These are phyloP conservation scores for Struthio camelus DNA, from an alignment of 2,113 vertebrate species.

Conservation along the genomic window DNA sequence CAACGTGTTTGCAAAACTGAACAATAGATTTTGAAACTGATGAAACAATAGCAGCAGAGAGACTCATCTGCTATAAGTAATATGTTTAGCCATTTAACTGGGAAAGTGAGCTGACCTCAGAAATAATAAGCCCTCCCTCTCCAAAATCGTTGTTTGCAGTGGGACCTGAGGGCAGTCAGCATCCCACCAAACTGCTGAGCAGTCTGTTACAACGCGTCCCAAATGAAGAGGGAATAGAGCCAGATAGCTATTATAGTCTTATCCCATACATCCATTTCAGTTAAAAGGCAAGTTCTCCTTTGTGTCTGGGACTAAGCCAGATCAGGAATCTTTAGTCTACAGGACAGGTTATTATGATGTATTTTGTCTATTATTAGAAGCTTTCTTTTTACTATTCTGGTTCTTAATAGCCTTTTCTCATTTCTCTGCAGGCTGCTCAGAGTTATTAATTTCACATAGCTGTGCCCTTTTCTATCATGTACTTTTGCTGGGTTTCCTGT, in stretches of 20 bases:
- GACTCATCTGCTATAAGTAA: not conserved
- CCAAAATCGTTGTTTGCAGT: not conserved
- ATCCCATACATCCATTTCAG: not conserved
- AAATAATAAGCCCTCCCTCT: not conserved
- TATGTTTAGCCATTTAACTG: not conserved
- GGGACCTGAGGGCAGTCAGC: not conserved
- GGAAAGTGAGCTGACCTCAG: not conserved
- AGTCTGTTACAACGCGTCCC: not conserved
- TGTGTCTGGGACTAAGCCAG: not conserved
- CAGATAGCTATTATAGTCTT: not conserved
- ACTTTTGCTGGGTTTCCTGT: slow-evolving; percentile 33
- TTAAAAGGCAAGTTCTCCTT: not conserved
- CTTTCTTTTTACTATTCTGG: not conserved
- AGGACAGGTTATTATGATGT: not conserved
- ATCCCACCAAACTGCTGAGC: not conserved
- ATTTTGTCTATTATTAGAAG: not conserved
- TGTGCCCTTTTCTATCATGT: not conserved
- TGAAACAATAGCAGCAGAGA: not conserved
- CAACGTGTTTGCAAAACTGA: not conserved
- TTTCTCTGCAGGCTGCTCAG: not conserved
- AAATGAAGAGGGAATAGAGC: not conserved
- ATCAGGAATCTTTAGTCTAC: not conserved
- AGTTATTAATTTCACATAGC: slow-evolving; percentile 15
- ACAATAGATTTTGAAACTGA: not conserved
- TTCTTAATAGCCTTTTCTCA: slow-evolving; percentile 12